These are phyloP conservation scores for Uropsilus gracilis DNA, from an alignment of 2,113 vertebrate genomes.

Conservation along the genomic window DNA sequence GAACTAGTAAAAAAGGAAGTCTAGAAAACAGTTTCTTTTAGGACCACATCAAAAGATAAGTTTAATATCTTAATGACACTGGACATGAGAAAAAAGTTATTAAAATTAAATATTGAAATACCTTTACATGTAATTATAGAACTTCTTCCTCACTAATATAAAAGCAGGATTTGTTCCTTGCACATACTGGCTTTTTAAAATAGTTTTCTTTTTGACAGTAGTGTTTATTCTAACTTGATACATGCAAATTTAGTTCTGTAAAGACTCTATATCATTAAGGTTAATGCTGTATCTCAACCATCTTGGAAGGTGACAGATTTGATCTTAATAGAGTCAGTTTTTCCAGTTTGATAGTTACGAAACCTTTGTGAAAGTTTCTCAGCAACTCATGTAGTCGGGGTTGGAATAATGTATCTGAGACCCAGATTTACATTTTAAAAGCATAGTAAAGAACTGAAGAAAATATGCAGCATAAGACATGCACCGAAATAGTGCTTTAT, in stretches of 20 bases:
- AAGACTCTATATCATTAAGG: neutral
- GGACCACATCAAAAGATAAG: neutral
- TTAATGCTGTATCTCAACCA: neutral
- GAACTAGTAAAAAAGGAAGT: no score
- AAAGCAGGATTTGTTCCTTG: neutral
- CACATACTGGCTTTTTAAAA: neutral
- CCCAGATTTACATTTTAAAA: conserved; percentile 18
- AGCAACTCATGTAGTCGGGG: neutral
- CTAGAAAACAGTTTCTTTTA: no score
- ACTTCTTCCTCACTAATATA: neutral
- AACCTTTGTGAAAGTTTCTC: neutral
- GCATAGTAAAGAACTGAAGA: neutral
- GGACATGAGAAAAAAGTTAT: conserved; percentile 14
- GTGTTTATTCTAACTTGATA: neutral
- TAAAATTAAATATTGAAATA: conserved; percentile 38
- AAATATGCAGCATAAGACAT: neutral
- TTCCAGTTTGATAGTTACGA: neutral
- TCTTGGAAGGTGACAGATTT: neutral
- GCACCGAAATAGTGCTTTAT: neutral
- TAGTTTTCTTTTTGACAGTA: neutral
- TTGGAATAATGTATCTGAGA: neutral
- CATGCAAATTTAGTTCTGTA: neutral
- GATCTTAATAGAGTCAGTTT: neutral
- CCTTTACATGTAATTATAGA: conserved; percentile 9
- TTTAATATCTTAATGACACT: neutral